These are phyloP conservation scores for Coecobrya sp. DNA, from an alignment of 2,888 invertebrate species.

Conservation along the genomic window DNA sequence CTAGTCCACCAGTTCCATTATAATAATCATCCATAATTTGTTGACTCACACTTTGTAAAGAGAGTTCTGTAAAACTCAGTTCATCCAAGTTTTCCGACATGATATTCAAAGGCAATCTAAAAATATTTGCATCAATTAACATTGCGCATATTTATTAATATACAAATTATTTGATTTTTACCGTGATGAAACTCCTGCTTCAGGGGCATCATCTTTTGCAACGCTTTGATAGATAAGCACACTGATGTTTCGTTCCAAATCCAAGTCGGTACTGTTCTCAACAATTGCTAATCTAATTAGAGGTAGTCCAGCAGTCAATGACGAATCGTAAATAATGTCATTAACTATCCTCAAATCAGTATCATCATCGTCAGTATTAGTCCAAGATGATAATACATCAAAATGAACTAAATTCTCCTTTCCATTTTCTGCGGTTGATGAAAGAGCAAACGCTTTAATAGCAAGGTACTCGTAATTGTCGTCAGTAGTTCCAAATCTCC, in stretches of 20 bases:
- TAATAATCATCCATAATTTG: constrained; percentile 54
- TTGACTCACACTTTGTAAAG: constrained; percentile 23
- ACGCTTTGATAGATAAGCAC: constrained; percentile 27
- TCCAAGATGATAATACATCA: constrained; percentile 48
- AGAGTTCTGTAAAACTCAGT: constrained; percentile 15
- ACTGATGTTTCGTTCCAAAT: constrained; percentile 25
- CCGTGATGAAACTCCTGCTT: not conserved
- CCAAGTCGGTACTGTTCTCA: constrained; percentile 40
- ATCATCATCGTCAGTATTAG: constrained; percentile 54
- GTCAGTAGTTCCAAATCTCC: not conserved
- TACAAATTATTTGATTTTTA: not conserved
- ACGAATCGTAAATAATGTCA: constrained; percentile 12
- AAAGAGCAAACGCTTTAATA: constrained; percentile 12
- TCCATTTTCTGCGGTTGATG: not conserved
- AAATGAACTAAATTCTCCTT: constrained; percentile 52
- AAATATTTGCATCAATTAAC: not conserved
- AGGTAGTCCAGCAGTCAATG: not conserved
- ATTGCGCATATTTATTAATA: no score
- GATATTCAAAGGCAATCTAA: constrained; percentile 19
- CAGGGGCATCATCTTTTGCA: not conserved
- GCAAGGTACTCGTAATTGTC: constrained; percentile 6
- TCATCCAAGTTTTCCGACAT: constrained; percentile 52
- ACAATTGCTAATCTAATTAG: constrained; percentile 1
- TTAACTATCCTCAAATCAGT: not conserved
- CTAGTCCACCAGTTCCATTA: not conserved